Evolutionary conservation across 2,113 vertebrate species (phyloP), one percentile per base, ranked within the genome.

Genomic region (Castor canadensis): DNA sequence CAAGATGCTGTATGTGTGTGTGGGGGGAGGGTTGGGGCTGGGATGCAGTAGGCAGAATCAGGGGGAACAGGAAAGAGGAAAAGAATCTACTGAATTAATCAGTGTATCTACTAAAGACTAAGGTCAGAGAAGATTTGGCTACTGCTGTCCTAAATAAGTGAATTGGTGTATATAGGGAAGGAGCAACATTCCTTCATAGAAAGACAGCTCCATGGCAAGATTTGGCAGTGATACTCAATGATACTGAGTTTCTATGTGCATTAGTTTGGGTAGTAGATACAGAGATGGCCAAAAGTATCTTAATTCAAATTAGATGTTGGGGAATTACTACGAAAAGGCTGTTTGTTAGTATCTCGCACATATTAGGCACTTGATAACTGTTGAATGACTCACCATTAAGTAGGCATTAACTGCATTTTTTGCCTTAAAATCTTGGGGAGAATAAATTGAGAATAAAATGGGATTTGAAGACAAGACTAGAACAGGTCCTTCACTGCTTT

Each of bases 81-180:
- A 62, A n/a, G 20, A n/a, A 38, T 30, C 47, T 66, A n/a, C 64
- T 87, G 71, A 94, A 47, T 87, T 91, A 35, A 24, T 87, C 8
- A 6, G 26, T 94, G 95, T 67, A 9, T 38, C 9, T 49, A 0
- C 71, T 71, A 35, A 52, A 94, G 38, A 17, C 47, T 26, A 58
- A 91, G 47, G 10, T 45, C 38, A 66, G 76, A 90, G 71, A 20
- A 90, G 71, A 20, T 47, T 82, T 89, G 94, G 82, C 90, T 89
- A 49, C 40, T 35, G 8, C 75, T 54, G 43, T 85, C 72, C 73
- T 83, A 58, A 52, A 73, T 52, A 47, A 56, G 80, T 43, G 40
- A 69, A 72, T 35, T 8, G 19, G 11, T 3, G 1, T 56, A 28
- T 62, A n/a, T 69, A 40, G 19, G 32, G 8, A 3, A 43, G 38